phyloP scores from a whole-genome alignment of 2,113 vertebrate genomes.

The Pheucticus melanocephalus region DNA sequence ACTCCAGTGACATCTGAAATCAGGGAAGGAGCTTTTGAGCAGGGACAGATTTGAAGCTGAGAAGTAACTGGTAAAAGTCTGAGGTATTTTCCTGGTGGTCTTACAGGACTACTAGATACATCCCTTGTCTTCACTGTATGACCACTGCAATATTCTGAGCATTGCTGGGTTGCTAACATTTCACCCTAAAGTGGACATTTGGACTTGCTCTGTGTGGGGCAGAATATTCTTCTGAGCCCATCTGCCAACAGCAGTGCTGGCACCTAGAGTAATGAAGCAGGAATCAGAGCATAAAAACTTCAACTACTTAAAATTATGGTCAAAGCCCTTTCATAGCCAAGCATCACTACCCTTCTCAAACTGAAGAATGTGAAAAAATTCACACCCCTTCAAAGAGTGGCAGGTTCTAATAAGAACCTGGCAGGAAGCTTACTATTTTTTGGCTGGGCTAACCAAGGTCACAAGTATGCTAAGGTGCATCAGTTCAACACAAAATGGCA shows the following conservation, averaged over 20 bases:
- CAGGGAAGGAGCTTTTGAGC: background rate
- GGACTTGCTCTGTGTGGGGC: background rate
- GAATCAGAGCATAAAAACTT: background rate
- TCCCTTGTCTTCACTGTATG: background rate
- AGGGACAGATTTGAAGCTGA: background rate
- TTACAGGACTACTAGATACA: background rate
- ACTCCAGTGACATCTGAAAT: background rate
- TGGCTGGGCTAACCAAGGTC: background rate
- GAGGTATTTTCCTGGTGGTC: background rate
- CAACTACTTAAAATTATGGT: background rate
- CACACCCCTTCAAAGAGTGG: background rate
- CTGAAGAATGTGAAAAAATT: background rate
- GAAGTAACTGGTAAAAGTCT: background rate
- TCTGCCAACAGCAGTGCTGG: background rate
- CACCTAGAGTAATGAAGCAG: background rate
- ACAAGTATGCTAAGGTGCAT: background rate
- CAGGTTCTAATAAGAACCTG: background rate
- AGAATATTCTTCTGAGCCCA: background rate
- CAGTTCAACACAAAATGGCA: background rate
- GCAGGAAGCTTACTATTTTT: background rate
- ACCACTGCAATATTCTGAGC: background rate
- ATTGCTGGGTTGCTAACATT: background rate
- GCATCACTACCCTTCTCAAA: background rate
- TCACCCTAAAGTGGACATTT: background rate
- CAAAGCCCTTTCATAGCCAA: background rate